phyloP scores from a whole-genome alignment of 1,140 invertebrate genomes.

The Drosophila subpulchrella region DNA sequence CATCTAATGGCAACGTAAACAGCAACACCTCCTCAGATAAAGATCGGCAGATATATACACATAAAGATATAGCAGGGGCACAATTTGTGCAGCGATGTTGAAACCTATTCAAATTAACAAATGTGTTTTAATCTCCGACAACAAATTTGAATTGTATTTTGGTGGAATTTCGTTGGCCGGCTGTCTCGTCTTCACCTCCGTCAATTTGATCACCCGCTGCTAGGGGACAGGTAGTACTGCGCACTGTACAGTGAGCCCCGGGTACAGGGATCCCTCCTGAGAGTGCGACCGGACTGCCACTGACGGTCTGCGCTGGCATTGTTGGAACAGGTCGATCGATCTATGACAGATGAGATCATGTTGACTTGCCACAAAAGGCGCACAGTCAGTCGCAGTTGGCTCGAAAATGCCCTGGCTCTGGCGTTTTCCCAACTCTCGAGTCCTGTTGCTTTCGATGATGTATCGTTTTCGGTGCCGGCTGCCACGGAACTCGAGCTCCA shows the following conservation, averaged over 20 bases:
- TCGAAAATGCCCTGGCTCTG: slow-evolving; percentile 22
- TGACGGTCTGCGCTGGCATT: slow-evolving; percentile 48
- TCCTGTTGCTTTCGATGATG: slow-evolving; percentile 79
- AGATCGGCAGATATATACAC: background rate
- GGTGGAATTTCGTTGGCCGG: slow-evolving; percentile 46
- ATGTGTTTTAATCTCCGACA: slow-evolving; percentile 81
- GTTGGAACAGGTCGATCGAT: slow-evolving; percentile 81
- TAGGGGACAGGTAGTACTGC: slow-evolving; percentile 43
- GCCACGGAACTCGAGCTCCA: slow-evolving; percentile 35
- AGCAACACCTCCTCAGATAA: slow-evolving; percentile 59
- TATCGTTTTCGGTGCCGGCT: slow-evolving; percentile 65
- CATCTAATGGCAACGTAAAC: slow-evolving; percentile 58
- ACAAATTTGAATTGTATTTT: slow-evolving; percentile 79
- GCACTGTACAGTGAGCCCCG: slow-evolving; percentile 21
- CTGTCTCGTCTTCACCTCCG: slow-evolving; percentile 1
- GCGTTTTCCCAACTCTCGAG: slow-evolving; percentile 57
- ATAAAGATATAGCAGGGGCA: slow-evolving; percentile 10
- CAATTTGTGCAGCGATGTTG: slow-evolving; percentile 69
- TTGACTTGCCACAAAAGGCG: slow-evolving; percentile 77
- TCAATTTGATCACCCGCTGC: slow-evolving; percentile 61
- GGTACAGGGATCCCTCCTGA: slow-evolving; percentile 51
- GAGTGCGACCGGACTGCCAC: slow-evolving; percentile 30
- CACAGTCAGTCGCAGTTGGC: slow-evolving; percentile 36
- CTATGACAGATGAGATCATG: slow-evolving; percentile 83
- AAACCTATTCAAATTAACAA: slow-evolving; percentile 82